phyloP scores from a whole-genome alignment of 2,113 vertebrate genomes.

The Sinocyclocheilus anophthalmus region DNA sequence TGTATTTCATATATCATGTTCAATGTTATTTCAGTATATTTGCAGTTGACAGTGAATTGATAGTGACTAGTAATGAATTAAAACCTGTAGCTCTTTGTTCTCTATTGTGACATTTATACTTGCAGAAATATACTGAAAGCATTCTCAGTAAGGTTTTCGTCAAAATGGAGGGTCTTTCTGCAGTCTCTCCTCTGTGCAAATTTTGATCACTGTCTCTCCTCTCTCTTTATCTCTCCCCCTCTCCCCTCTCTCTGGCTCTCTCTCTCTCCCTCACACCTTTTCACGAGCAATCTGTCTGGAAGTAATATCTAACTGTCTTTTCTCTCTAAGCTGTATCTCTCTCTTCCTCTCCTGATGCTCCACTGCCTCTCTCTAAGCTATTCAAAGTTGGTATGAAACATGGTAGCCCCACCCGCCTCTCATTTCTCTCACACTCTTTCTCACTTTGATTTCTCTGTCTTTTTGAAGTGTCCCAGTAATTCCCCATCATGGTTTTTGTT shows the following conservation, averaged over 20 bases:
- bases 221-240: conserved; percentile 56
- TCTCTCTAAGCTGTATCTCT: conserved; percentile 68
- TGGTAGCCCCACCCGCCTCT: conserved; percentile 69
- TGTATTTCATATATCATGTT: conserved; percentile 28
- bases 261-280: conserved; percentile 33
- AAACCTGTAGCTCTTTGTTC: too few relatives aligned
- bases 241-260: conserved; percentile 64
- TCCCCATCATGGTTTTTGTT: conserved; percentile 53
- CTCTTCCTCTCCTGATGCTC: conserved; percentile 74
- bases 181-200: too few relatives aligned
- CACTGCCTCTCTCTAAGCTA: conserved; percentile 73
- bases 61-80: too few relatives aligned
- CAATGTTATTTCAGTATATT: conserved; percentile 59
- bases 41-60: too few relatives aligned
- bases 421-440: conserved; percentile 30
- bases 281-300: conserved; percentile 64
- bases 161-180: too few relatives aligned
- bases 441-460: conserved; percentile 46
- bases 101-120: too few relatives aligned
- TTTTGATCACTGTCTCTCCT: too few relatives aligned
- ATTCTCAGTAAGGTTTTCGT: too few relatives aligned
- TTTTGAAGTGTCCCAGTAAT: conserved; percentile 50
- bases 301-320: conserved; percentile 61
- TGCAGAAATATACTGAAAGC: too few relatives aligned
- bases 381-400: conserved; percentile 87